These are phyloP conservation scores for Thymelicus sylvestris DNA, from an alignment of 2,888 invertebrate species.

Conservation along the genomic window DNA sequence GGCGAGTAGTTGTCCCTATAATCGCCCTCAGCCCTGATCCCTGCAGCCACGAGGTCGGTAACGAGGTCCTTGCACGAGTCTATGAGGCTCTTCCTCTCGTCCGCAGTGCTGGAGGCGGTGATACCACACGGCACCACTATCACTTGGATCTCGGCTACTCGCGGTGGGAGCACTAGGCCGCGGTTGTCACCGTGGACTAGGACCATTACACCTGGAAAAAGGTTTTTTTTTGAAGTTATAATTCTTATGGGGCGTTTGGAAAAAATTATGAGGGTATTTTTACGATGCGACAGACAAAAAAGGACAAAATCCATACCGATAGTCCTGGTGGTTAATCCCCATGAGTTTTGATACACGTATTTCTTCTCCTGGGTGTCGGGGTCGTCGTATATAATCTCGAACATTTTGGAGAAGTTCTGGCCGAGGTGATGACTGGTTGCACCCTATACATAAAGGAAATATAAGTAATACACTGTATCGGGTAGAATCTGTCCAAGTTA, in stretches of 20 bases:
- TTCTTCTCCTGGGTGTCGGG: conserved; percentile 95
- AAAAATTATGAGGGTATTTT: not conserved
- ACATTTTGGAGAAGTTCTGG: conserved; percentile 99
- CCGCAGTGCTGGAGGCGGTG: conserved; percentile 90
- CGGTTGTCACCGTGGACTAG: conserved; percentile 98
- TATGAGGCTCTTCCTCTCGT: conserved; percentile 88
- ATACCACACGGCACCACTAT: conserved; percentile 98
- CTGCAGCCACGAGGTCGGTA: conserved; percentile 83
- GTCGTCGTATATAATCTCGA: conserved; percentile 97
- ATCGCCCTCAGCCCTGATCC: conserved; percentile 93
- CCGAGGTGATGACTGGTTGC: conserved; percentile 99
- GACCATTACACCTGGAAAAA: conserved; percentile 90
- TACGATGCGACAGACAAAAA: too few species aligned
- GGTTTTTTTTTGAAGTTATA: not conserved
- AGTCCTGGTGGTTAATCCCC: conserved; percentile 98
- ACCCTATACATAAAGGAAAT: conserved; percentile 82
- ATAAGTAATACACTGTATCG: too few species aligned
- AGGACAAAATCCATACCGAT: conserved; percentile 88
- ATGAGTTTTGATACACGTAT: conserved; percentile 98
- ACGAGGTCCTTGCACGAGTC: conserved; percentile 89
- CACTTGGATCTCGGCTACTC: conserved; percentile 93
- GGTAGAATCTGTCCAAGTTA: too few species aligned
- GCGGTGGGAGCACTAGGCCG: conserved; percentile 97
- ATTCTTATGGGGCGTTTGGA: too few species aligned
- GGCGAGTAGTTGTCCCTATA: conserved; percentile 98